Evolutionary conservation across 2,888 invertebrate genomes (phyloP), one percentile per base, ranked within the genome.

Genomic region (Eugnorisma glareosa): DNA sequence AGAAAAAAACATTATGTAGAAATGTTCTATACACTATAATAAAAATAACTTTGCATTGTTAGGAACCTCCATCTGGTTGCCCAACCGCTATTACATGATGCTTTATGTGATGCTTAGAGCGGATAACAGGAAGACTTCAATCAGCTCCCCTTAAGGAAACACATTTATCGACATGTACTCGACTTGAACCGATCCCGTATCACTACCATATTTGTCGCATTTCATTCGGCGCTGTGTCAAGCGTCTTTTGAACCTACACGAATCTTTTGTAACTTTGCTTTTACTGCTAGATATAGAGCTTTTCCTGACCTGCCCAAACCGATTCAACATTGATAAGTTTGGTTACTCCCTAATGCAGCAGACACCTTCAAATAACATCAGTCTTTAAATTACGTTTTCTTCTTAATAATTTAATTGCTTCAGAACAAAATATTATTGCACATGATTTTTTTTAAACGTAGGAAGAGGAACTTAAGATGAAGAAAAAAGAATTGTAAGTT

Each of bases 121-220:
- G 2, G 21, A 10, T 28, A 37, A 67, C 67, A 72, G 73, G 51
- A 51, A 48, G 31, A 73, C 31, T 13, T 28, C 51, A 69, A 69
- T 68, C 24, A 37, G 18, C 13, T 67, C 37, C 7, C 5, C 1
- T 24, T 11, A 51, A 18, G 1, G 10, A n/a, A 21, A 35, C 24
- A 61, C 24, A 63, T n/a, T 13, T n/a, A 63, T 24, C 35, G 59
- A 59, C n/a, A 31, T 8, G 21, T 21, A 10, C 35, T 61, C 21
- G n/a, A 40, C 15, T 40, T 15, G 37, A 4, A 3, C 1, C 10
- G 59, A 59, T 10, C 31, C 8, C 8, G 18, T 10, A 31, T 59
- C 10, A 31, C 2, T 15, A 2, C 7, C 28, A 57, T 57, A 57
- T 15, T 18, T 59, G 59, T 31, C 28, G 59, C 59, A 59, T 37